Evolutionary conservation across 2,113 vertebrate genomes (phyloP), one percentile per base, ranked within the genome.

Genomic region (Cromileptes altivelis): DNA sequence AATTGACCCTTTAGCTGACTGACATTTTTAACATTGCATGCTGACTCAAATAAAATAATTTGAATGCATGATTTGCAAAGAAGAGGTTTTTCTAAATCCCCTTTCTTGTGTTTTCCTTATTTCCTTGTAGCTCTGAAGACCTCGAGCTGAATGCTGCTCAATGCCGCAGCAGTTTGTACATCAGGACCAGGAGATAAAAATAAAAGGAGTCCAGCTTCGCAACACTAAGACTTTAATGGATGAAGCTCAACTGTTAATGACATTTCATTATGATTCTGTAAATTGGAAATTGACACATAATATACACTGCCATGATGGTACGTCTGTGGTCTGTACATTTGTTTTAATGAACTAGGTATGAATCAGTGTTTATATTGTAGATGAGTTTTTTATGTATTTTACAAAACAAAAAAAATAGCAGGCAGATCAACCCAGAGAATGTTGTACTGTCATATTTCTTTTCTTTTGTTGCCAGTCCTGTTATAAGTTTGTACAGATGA

Each of bases 281-380:
- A 81, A 91, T 80, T 75, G 42, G 68, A 88, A 80, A 87, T 58
- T 65, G 70, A 86, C 88, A 80, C 69, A 71, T 60, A 78, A 80
- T 73, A 79, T 37, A 84, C 62, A 64, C 78, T 82, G 65, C 82
- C 50, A 65, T 78, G 77, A 81, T 82, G 94, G 94, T 94, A 95
- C 91, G 81, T 89, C 80, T 82, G 52, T 79, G 76, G 58, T 90
- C 82, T 94, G 91, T 93, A 94, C 82, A 94, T 93, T 90, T 90
- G 77, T 89, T 90, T 88, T 71, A 83, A 88, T 84, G 52, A 73
- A 53, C 69, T 90, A 94, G 86, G 21, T 78, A 86, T 85, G 62
- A 78, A 75, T 78, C 80, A 62, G 25, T 95, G 93, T 95, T 93
- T 82, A 94, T 94, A 93, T 75, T 94, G 92, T 93, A 93, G 94